Evolutionary conservation across 92 coral and sea anemone genomes (phyloP).

Genomic region (Siderastrea radians): DNA sequence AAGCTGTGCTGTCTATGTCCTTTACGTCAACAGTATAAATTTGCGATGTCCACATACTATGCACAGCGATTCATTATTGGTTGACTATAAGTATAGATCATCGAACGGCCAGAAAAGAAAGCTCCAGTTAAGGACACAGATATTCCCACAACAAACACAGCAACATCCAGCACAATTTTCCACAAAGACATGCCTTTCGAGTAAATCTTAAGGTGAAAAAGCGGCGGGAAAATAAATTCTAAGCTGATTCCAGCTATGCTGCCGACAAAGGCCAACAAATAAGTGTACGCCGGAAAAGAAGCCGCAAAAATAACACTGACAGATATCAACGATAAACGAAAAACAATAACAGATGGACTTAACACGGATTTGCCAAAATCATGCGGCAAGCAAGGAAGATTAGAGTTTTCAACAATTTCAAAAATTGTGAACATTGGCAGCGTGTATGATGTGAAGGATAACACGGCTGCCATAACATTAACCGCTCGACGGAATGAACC

Average conservation of each 20-base stretch:
- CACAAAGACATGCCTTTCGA: conserved; percentile 71
- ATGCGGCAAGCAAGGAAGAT: conserved; percentile 58
- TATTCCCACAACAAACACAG: conserved; percentile 67
- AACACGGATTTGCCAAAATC: conserved; percentile 63
- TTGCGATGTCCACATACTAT: background rate
- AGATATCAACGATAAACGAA: conserved; percentile 68
- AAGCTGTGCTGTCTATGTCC: too few relatives aligned
- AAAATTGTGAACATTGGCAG: conserved; percentile 97
- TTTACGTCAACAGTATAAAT: background rate
- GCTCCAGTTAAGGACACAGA: conserved; percentile 82
- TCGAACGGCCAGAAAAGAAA: conserved; percentile 83
- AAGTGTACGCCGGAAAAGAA: conserved; percentile 77
- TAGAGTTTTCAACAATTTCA: conserved; percentile 81
- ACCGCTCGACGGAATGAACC: conserved; percentile 86
- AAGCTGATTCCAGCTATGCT: conserved; percentile 87
- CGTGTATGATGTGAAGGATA: conserved; percentile 93
- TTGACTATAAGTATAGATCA: conserved; percentile 46
- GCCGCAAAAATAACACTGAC: conserved; percentile 82
- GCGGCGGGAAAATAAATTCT: conserved; percentile 88
- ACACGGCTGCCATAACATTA: conserved; percentile 89
- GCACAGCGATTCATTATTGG: conserved; percentile 26
- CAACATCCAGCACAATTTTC: conserved; percentile 66
- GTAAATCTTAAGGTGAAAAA: conserved; percentile 82
- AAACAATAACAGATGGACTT: conserved; percentile 60
- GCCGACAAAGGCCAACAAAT: conserved; percentile 84